Percentiles rank a stretch among this genome's conserved stretches.
These are phyloP conservation scores for Cyclophora albipunctata DNA, from an alignment of 2,888 invertebrate genomes.

Conservation along the genomic window DNA sequence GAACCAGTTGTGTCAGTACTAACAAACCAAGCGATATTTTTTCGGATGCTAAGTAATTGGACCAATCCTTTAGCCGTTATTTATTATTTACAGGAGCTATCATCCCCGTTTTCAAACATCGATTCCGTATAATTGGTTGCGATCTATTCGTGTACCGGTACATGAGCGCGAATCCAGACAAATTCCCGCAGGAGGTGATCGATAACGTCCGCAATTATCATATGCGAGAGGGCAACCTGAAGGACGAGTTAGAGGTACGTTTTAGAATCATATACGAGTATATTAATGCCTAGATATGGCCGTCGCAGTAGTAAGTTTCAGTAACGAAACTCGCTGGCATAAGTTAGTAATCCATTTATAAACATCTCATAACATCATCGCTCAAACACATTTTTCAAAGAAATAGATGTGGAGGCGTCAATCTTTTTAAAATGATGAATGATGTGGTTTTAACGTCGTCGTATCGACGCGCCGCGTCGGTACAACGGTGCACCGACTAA, in stretches of 20 bases:
- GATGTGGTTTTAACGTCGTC: conserved; percentile 6
- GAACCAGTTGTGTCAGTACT: no score
- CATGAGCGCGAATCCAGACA: conserved; percentile 81
- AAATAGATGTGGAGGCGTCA: no score
- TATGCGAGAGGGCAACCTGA: conserved; percentile 77
- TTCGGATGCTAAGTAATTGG: no score
- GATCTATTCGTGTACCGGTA: conserved; percentile 87
- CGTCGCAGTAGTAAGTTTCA: no score
- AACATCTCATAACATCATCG: no score
- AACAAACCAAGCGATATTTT: no score
- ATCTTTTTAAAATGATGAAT: conserved; percentile 12
- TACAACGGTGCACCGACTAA: conserved; percentile 10
- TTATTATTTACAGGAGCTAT: conserved; percentile 63
- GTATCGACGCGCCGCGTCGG: conserved; percentile 3
- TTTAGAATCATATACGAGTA: no score
- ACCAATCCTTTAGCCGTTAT: no score
- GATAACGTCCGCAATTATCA: conserved; percentile 82
- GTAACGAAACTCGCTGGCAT: no score
- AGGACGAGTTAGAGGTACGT: conserved; percentile 70
- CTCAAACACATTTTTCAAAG: no score
- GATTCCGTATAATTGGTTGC: conserved; percentile 84
- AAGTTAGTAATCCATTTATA: no score
- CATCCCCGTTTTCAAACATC: conserved; percentile 82
- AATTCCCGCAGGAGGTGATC: conserved; percentile 80
- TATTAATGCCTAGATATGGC: no score